Evolutionary conservation across 1,140 invertebrate species (phyloP), one percentile per base, ranked within the genome.

Genomic region (Drosophila tani): DNA sequence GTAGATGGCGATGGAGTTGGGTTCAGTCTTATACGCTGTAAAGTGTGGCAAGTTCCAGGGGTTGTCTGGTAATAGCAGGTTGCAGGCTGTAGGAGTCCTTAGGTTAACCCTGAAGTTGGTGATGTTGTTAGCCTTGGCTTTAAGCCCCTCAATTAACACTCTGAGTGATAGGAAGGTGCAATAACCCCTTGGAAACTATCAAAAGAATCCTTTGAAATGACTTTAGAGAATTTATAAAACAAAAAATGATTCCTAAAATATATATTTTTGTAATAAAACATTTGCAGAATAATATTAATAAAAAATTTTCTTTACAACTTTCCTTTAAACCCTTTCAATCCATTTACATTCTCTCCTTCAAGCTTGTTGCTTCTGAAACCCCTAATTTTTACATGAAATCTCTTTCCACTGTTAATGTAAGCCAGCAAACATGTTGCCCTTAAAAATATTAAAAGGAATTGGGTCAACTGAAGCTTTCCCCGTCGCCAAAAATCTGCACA

Each of bases 1-100:
- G 6, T 50, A 77, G 75, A 77, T 59, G 75, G 55, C 75, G 73
- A 9, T 21, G 14, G 5, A 9, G 47, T 15, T 15, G 8, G 2
- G 8, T 9, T 7, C 11, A 38, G 49, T 77, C 73, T 77, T 76
- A 67, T 76, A 76, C 71, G 19, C 71, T 59, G 71, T 55, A n/a
- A 45, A 43, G 27, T 24, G 17, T 19, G 29, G 12, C 9, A 12
- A 27, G 5, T 62, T 35, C 8, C 29, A 24, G 32, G 63, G 63
- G 63, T 15, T n/a, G 3, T 24, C 21, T 24, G 21, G 21, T 24
- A 24, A 24, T 24, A 21, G 38, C 14, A 35, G 9, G 38, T 27
- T 51, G 49, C 15, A 27, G 41, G 2, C 32, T 21, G 17, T 21
- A 38, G 11, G 11, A 19, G 29, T 24, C 41, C 69, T 50, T 41